These are phyloP conservation scores for Neosilurus mollespiculum DNA, from an alignment of 2,797 vertebrate genomes.

Conservation along the genomic window DNA sequence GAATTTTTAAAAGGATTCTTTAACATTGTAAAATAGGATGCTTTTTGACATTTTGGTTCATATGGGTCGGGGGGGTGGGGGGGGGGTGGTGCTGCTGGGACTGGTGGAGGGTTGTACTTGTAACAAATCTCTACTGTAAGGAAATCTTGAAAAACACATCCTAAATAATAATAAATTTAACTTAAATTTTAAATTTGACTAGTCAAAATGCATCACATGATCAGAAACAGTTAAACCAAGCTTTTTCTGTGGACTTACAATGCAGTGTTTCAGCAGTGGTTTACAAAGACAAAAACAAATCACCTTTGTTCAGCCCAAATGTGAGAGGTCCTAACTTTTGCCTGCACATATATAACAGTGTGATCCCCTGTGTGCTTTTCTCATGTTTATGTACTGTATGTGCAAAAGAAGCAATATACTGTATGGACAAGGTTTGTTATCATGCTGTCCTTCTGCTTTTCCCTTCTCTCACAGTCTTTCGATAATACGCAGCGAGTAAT, in stretches of 20 bases:
- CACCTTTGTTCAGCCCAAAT: background rate
- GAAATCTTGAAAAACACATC: background rate
- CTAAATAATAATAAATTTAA: too few relatives aligned
- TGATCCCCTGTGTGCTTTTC: background rate
- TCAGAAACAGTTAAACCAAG: background rate
- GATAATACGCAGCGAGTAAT: constrained; percentile 21
- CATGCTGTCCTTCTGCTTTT: constrained; percentile 5
- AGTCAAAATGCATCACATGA: background rate
- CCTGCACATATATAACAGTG: background rate
- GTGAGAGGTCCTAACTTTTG: background rate
- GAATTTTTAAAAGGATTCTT: too few relatives aligned
- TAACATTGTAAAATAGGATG: too few relatives aligned
- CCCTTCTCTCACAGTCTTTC: background rate
- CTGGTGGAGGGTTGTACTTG: too few relatives aligned
- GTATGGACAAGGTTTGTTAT: constrained; percentile 1
- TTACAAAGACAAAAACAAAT: background rate
- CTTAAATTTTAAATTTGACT: background rate
- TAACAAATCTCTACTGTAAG: background rate
- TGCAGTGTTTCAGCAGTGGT: background rate
- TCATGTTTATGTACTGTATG: background rate
- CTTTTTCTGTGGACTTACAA: background rate
- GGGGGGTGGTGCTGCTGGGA: too few relatives aligned
- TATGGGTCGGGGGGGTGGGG: too few relatives aligned
- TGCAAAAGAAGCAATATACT: background rate
- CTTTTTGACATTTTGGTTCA: too few relatives aligned